Evolutionary conservation across 2,113 vertebrate species (phyloP).

Genomic region (Zonotrichia leucophrys): DNA sequence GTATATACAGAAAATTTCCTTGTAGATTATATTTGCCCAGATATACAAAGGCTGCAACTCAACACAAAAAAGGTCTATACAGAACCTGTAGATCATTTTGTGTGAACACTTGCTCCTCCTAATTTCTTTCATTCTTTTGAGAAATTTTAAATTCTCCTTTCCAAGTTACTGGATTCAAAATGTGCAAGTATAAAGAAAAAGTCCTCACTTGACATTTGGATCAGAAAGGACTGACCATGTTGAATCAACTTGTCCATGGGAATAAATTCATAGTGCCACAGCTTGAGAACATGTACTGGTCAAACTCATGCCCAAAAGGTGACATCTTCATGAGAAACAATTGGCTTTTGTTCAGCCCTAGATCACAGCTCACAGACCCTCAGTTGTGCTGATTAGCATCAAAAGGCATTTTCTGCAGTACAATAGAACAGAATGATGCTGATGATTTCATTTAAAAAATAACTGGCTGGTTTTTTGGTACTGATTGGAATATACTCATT

Average conservation of each 20-base stretch:
- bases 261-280: not conserved
- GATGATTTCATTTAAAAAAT: not conserved
- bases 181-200: not conserved
- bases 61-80: not conserved
- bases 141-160: not conserved
- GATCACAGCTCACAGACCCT: not conserved
- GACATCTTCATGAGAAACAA: not conserved
- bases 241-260: not conserved
- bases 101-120: not conserved
- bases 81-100: not conserved
- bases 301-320: not conserved
- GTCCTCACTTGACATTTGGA: not conserved
- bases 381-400: not conserved
- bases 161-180: not conserved
- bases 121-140: not conserved
- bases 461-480: not conserved
- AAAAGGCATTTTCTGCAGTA: not conserved
- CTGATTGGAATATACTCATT: not conserved
- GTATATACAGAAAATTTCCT: not conserved
- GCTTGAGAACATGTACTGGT: not conserved
- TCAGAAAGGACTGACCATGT: not conserved
- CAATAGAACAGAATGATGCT: not conserved
- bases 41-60: not conserved
- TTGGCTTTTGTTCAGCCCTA: not conserved
- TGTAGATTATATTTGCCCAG: not conserved